phyloP scores from a whole-genome alignment of 2,888 invertebrate genomes.

The Flexamia atlantica region DNA sequence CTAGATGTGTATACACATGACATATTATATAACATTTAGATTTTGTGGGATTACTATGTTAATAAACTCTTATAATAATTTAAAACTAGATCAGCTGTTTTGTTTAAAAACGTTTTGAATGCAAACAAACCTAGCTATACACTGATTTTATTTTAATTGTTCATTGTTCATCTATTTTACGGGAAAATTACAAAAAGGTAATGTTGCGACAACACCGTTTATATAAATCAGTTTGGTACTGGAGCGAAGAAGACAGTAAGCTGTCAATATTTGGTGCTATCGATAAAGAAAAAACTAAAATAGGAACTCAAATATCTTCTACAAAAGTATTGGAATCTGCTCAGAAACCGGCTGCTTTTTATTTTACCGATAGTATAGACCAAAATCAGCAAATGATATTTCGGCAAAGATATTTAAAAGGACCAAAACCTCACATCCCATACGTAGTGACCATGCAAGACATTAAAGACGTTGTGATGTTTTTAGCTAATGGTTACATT shows the following conservation, averaged over 20 bases:
- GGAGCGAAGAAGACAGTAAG: slow-evolving; percentile 18
- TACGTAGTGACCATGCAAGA: slow-evolving; percentile 35
- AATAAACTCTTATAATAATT: no score
- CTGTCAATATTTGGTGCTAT: neutral
- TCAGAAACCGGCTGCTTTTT: neutral
- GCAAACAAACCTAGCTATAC: no score
- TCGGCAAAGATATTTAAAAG: slow-evolving; percentile 10
- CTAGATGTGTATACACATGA: no score
- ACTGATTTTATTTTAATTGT: no score
- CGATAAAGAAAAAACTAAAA: neutral
- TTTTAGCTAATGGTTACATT: neutral
- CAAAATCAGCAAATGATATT: slow-evolving; percentile 35
- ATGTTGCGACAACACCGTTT: slow-evolving; percentile 6
- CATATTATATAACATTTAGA: no score
- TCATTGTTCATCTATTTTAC: no score
- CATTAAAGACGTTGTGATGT: slow-evolving; percentile 43
- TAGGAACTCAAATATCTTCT: neutral
- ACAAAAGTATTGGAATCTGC: neutral
- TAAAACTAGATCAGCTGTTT: no score
- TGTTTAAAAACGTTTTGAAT: no score
- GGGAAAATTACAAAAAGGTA: no score
- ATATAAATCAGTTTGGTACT: slow-evolving; percentile 39
- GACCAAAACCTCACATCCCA: neutral
- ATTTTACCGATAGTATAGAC: slow-evolving; percentile 31
- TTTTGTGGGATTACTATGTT: no score